These are phyloP conservation scores for Bothrops alternatus DNA, from an alignment of 2,797 vertebrate genomes.

Conservation along the genomic window DNA sequence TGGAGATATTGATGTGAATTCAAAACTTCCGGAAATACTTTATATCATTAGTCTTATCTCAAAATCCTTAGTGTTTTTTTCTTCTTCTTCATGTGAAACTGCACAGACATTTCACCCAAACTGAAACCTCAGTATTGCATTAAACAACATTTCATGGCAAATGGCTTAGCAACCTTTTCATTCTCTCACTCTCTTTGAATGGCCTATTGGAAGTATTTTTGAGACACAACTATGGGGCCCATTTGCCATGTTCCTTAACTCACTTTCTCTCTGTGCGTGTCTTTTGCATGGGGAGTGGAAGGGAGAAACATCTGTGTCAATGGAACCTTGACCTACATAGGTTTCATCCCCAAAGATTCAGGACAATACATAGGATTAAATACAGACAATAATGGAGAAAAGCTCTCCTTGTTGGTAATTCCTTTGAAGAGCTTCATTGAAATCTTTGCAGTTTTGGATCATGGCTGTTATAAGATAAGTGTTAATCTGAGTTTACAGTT, in stretches of 20 bases:
- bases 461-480: rapidly evolving
- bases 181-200: background rate
- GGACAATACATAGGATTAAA: constrained; percentile 65
- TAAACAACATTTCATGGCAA: background rate
- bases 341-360: constrained; percentile 60
- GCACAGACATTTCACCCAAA: background rate
- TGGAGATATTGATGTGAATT: background rate
- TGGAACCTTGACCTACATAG: constrained; percentile 66
- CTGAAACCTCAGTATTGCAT: background rate
- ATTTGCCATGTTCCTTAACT: constrained; percentile 43
- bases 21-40: background rate
- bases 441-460: background rate
- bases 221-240: background rate
- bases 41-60: background rate
- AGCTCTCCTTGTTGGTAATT: constrained; percentile 17
- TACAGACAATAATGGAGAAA: constrained; percentile 52
- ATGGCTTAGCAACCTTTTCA: background rate
- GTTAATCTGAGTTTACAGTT: background rate
- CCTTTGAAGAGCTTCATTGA: constrained; percentile 15
- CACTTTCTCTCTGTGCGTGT: constrained; percentile 45
- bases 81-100: background rate
- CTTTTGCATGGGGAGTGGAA: constrained; percentile 5
- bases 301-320: constrained; percentile 60
- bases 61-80: background rate
- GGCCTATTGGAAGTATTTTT: rapidly evolving